These are phyloP conservation scores for Mesocentrotus franciscanus DNA, from an alignment of 53 echinoderm and acorn worm species.

Conservation along the genomic window DNA sequence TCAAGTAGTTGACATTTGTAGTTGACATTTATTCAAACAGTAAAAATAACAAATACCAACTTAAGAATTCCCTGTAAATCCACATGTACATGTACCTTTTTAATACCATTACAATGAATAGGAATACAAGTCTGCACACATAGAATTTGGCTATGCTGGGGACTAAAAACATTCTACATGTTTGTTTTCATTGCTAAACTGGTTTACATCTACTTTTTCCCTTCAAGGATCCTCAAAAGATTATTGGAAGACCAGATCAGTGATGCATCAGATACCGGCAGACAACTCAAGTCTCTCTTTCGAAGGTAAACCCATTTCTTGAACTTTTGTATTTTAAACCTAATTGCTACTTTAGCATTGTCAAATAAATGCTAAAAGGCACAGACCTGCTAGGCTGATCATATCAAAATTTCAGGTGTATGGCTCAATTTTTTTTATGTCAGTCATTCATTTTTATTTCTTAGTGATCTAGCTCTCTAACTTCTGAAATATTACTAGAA, in stretches of 20 bases:
- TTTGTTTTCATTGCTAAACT: not conserved
- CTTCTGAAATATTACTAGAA: not conserved
- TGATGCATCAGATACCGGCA: slow-evolving; percentile 28
- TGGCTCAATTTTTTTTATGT: too few species aligned
- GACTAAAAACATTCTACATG: not conserved
- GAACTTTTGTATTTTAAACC: too few species aligned
- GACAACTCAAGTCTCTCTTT: slow-evolving; percentile 13
- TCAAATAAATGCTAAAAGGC: too few species aligned
- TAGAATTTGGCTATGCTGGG: not conserved
- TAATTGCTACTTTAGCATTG: too few species aligned
- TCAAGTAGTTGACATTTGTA: not conserved
- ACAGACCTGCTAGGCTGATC: too few species aligned
- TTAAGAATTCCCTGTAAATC: too few species aligned
- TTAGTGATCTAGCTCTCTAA: too few species aligned
- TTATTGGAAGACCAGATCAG: slow-evolving; percentile 5
- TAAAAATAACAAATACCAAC: too few species aligned
- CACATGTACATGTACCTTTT: too few species aligned
- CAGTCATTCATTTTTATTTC: too few species aligned
- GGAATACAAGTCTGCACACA: not conserved
- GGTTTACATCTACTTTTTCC: not conserved
- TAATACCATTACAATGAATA: not conserved
- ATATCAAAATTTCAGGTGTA: too few species aligned
- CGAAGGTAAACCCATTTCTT: not conserved
- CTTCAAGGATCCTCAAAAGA: not conserved
- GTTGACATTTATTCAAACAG: too few species aligned